These are phyloP conservation scores for Halocaridina rubra DNA, from an alignment of 2,888 invertebrate species.

Conservation along the genomic window DNA sequence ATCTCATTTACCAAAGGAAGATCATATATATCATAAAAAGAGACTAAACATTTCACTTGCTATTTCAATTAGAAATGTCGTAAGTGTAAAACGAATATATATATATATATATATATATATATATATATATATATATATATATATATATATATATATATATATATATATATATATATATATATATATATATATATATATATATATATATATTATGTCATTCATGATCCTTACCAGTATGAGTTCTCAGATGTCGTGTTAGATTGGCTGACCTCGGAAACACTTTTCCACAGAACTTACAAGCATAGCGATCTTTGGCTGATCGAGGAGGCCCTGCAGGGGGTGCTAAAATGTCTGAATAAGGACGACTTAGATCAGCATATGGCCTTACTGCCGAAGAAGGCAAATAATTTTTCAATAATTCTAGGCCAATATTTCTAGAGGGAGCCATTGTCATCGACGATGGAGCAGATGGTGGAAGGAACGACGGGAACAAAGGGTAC, in stretches of 20 bases:
- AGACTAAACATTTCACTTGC: no score
- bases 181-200: background rate
- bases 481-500: slow-evolving; percentile 52
- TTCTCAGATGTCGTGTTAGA: slow-evolving; percentile 93
- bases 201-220: slow-evolving; percentile 81
- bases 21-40: no score
- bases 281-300: slow-evolving; percentile 97
- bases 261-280: slow-evolving; percentile 98
- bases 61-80: no score
- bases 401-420: slow-evolving; percentile 57
- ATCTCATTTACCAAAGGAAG: no score
- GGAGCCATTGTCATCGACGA: slow-evolving; percentile 28
- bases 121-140: background rate
- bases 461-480: slow-evolving; percentile 43
- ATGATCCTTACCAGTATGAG: slow-evolving; percentile 98
- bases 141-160: background rate
- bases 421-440: slow-evolving; percentile 38
- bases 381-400: slow-evolving; percentile 35
- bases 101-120: background rate
- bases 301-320: slow-evolving; percentile 70
- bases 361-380: slow-evolving; percentile 47
- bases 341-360: slow-evolving; percentile 51
- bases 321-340: slow-evolving; percentile 20
- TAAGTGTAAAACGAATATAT: background rate
- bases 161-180: background rate